Conservation (phyloP, 2,888 invertebrate species). For the Crioceris asparagi region DNA sequence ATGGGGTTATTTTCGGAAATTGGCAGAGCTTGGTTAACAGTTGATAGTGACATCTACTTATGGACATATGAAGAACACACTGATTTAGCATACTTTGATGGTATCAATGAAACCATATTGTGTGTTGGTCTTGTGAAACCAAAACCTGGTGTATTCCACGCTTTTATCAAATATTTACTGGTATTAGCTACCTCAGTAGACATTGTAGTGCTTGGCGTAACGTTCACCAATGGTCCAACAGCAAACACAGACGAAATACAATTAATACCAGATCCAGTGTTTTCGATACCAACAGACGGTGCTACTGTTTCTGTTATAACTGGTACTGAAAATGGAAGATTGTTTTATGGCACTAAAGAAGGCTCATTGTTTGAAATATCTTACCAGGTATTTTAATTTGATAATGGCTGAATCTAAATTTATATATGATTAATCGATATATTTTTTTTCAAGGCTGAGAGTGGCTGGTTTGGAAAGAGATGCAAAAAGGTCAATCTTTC, state of each 20-base stretch:
- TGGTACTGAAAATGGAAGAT: constrained; percentile 72
- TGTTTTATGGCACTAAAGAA: constrained; percentile 92
- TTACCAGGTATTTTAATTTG: constrained; percentile 59
- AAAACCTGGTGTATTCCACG: constrained; percentile 78
- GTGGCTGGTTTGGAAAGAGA: constrained; percentile 90
- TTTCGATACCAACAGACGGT: constrained; percentile 83
- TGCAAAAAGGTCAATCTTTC: constrained; percentile 94
- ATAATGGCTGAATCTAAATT: too few relatives aligned
- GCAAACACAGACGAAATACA: constrained; percentile 67
- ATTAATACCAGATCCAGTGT: constrained; percentile 88
- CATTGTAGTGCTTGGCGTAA: constrained; percentile 74
- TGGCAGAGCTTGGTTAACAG: constrained; percentile 90
- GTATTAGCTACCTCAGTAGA: constrained; percentile 92
- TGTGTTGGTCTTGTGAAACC: constrained; percentile 87
- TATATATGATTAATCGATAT: not conserved
- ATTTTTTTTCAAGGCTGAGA: constrained; percentile 51
- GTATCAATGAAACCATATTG: constrained; percentile 85
- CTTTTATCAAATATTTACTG: constrained; percentile 81
- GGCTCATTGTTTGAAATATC: constrained; percentile 89
- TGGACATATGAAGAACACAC: constrained; percentile 96
- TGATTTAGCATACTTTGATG: constrained; percentile 95
- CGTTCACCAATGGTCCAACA: constrained; percentile 44
- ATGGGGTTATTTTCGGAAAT: constrained; percentile 98
- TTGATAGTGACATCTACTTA: constrained; percentile 95
- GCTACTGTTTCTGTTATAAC: constrained; percentile 72